Evolutionary conservation across 2,888 invertebrate genomes (phyloP).

Genomic region (Eledona agricola): DNA sequence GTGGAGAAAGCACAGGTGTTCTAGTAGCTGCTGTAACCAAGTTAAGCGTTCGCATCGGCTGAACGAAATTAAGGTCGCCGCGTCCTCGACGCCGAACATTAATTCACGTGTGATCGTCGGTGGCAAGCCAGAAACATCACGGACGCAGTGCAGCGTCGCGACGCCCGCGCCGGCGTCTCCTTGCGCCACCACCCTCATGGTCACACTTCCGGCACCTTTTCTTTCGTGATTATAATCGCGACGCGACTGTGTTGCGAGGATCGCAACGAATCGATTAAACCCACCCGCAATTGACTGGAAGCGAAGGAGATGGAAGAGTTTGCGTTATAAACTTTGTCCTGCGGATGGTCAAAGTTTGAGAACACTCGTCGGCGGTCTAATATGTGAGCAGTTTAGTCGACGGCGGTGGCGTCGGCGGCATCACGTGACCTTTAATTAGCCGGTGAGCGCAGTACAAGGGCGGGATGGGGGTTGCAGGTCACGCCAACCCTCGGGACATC

Average conservation of each 20-base stretch:
- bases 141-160: slow-evolving; percentile 57
- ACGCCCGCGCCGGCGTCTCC: slow-evolving; percentile 59
- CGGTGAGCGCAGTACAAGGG: slow-evolving; percentile 55
- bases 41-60: neutral
- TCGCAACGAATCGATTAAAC: too few relatives aligned
- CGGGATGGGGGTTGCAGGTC: slow-evolving; percentile 57
- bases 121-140: slow-evolving; percentile 42
- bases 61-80: slow-evolving; percentile 25
- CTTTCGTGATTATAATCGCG: slow-evolving; percentile 49
- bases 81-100: slow-evolving; percentile 19
- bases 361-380: slow-evolving; percentile 45
- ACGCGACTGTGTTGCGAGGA: slow-evolving; percentile 43
- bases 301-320: too few relatives aligned
- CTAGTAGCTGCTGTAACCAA: neutral
- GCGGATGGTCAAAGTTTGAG: neutral
- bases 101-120: slow-evolving; percentile 35
- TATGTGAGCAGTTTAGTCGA: slow-evolving; percentile 55
- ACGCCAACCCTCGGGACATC: slow-evolving; percentile 57
- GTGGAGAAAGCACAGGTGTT: slow-evolving; percentile 24
- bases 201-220: slow-evolving; percentile 53
- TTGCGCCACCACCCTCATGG: slow-evolving; percentile 55
- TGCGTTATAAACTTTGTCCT: neutral
- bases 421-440: slow-evolving; percentile 60
- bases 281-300: too few relatives aligned
- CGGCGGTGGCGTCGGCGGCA: slow-evolving; percentile 53